phyloP scores from a whole-genome alignment of 2,113 vertebrate genomes.

The Callithrix jacchus region DNA sequence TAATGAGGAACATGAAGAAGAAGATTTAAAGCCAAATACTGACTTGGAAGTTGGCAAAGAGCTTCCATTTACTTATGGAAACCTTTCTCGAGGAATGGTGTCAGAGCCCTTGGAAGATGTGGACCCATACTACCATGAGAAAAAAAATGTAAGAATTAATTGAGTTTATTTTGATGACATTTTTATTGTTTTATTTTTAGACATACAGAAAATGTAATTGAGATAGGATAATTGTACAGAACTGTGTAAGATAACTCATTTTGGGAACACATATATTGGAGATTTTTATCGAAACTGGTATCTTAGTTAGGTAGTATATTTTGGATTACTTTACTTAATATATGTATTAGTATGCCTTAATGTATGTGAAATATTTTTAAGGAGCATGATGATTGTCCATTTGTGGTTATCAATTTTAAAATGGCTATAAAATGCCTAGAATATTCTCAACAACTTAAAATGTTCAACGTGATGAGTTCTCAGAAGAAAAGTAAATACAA shows the following conservation, averaged over 20 bases:
- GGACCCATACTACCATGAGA: constrained; percentile 87
- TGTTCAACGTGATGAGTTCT: background rate
- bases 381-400: background rate
- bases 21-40: constrained; percentile 81
- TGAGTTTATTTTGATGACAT: background rate
- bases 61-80: constrained; percentile 89
- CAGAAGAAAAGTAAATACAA: background rate
- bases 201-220: background rate
- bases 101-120: constrained; percentile 90
- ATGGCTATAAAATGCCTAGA: background rate
- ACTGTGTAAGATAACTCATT: background rate
- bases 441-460: background rate
- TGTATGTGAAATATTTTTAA: constrained; percentile 1
- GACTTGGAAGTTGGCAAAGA: constrained; percentile 89
- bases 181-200: constrained; percentile 8
- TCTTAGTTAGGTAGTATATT: background rate
- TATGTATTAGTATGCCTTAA: background rate
- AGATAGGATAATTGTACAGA: background rate
- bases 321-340: background rate
- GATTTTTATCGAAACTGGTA: background rate
- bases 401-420: background rate
- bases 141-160: constrained; percentile 85
- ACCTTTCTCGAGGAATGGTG: constrained; percentile 83
- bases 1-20: constrained; percentile 77
- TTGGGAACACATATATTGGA: background rate